Conservation (phyloP, 2,797 vertebrate species). For the Threskiornis aethiopicus region DNA sequence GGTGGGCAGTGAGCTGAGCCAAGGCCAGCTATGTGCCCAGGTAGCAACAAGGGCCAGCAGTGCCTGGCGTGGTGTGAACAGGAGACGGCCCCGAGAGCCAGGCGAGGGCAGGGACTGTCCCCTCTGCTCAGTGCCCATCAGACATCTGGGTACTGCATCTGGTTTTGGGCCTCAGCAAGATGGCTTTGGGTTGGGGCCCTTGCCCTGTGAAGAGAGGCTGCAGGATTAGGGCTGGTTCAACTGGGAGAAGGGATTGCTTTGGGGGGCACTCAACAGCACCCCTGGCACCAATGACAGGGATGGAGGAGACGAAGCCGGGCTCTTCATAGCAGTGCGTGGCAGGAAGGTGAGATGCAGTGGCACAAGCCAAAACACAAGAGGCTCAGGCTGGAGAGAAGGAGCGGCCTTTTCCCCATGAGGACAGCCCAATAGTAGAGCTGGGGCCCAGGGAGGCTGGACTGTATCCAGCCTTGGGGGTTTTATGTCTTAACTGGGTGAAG, state of each 20-base stretch:
- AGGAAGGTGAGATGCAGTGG: not conserved
- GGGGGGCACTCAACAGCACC: not conserved
- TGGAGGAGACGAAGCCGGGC: not conserved
- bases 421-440: accelerated
- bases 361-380: not conserved
- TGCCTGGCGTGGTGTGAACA: not conserved
- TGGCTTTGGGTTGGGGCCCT: not conserved
- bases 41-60: not conserved
- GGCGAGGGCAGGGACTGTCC: not conserved
- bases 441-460: not conserved
- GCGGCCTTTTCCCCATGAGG: not conserved
- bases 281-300: not conserved
- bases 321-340: accelerated
- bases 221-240: not conserved
- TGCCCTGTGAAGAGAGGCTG: not conserved
- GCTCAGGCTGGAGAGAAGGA: not conserved
- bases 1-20: accelerated
- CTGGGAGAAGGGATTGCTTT: not conserved
- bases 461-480: accelerated
- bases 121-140: not conserved
- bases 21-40: accelerated
- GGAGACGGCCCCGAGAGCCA: accelerated
- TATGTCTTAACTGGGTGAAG: not conserved
- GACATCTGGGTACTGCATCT: not conserved
- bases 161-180: not conserved